Evolutionary conservation across 2,797 vertebrate species (phyloP), one percentile per base, ranked within the genome.

Genomic region (Tokudaia muenninki): DNA sequence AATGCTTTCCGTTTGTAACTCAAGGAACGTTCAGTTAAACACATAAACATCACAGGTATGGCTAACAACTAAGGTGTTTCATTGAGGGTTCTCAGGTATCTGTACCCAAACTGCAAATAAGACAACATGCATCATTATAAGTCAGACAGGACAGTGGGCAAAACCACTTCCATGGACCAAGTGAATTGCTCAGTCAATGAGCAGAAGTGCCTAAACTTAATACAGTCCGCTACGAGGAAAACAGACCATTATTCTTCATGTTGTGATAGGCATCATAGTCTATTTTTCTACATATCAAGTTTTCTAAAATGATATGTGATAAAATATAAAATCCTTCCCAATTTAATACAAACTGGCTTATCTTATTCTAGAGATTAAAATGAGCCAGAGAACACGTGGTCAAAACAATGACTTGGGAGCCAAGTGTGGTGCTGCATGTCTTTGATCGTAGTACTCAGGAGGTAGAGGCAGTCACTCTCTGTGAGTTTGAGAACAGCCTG

Each of bases 31-130:
- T 41, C 61, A 93, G 37, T 65, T 65, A 91, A 13, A 95, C 34
- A 81, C 31, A 91, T 1, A 80, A 80, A 17, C 52, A 93, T 11
- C 63, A 74, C 91, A 78, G 19, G 84, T 37, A 70, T 37, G 74
- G 55, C 14, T 80, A 97, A 88, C 16, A 55, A 70, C 44, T 78
- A 86, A 67, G 79, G 55, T 61, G 26, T n/a, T n/a, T 26, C 52
- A 7, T 19, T 3, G 59, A 94, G 22, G 80, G 12, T 19, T 80
- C 47, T 84, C 59, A 93, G 26, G n/a, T 3, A 80, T 93, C 86
- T 87, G 61, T 24, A 63, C 50, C 86, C 88, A 82, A 82, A 74
- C 37, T n/a, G 59, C 67, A 94, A 91, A 63, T 87, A 47, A 70
- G 21, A 87, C n/a, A 96, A 67, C 1, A 9, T 0, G 6, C 14